Conservation (phyloP, 2,113 vertebrate genomes). For the Rhadina sibilatrix region DNA sequence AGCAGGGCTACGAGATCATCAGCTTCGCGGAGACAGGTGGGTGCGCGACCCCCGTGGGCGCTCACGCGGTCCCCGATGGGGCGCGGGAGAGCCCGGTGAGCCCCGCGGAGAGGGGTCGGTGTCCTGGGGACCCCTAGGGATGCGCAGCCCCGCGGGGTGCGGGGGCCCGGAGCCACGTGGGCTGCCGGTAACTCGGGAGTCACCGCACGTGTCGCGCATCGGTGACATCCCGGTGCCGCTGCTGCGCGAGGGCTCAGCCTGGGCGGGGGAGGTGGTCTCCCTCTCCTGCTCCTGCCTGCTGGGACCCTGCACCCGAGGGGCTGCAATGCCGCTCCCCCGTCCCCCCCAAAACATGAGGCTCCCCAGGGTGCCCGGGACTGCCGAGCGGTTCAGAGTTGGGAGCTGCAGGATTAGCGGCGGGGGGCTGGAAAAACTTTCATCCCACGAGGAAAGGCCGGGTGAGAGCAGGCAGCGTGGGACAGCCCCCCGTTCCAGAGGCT, state of each 20-base stretch:
- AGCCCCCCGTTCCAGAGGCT: no score
- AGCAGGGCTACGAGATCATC: constrained; percentile 90
- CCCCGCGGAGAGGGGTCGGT: rapidly evolving
- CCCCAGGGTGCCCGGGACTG: no score
- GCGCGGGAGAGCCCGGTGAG: neutral
- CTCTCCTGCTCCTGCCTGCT: neutral
- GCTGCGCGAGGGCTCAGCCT: neutral
- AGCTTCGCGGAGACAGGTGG: constrained; percentile 92
- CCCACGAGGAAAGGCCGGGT: no score
- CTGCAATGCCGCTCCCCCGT: no score
- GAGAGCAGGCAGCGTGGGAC: no score
- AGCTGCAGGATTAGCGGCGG: no score
- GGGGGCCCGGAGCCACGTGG: neutral
- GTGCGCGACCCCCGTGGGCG: neutral
- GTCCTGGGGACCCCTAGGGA: neutral
- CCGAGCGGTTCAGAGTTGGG: no score
- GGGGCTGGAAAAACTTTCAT: no score
- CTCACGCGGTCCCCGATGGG: neutral
- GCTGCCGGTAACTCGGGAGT: rapidly evolving
- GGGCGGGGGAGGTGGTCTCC: no score
- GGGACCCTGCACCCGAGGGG: no score
- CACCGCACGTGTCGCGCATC: rapidly evolving
- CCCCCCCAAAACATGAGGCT: no score
- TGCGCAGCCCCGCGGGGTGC: rapidly evolving
- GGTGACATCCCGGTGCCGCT: neutral